phyloP scores from a whole-genome alignment of 2,113 vertebrate species.

The Heterotilapia buettikoferi region DNA sequence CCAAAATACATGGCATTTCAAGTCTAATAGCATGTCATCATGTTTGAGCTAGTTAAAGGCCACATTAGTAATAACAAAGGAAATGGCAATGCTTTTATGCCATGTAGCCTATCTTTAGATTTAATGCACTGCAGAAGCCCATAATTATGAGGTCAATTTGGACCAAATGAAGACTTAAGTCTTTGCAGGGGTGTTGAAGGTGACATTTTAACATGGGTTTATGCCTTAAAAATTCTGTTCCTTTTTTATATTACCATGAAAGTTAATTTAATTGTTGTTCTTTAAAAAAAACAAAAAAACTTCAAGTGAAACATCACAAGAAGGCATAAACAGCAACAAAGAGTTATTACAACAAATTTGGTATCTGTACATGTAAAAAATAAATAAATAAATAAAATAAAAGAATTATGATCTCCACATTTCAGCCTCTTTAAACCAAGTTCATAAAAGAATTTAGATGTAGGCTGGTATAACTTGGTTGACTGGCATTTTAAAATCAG shows the following conservation, averaged over 20 bases:
- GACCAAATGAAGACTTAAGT: neutral
- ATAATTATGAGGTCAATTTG: neutral
- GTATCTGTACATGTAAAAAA: neutral
- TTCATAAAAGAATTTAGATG: neutral
- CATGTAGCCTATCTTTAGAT: constrained; percentile 12
- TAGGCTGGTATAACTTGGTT: neutral
- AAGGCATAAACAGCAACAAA: neutral
- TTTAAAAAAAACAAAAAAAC: neutral
- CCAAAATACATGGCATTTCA: constrained; percentile 35
- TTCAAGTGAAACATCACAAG: neutral
- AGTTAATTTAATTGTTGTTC: neutral
- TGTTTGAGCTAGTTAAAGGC: constrained; percentile 9
- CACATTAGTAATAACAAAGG: constrained; percentile 3
- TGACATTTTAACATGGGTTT: neutral
- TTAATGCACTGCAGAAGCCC: neutral
- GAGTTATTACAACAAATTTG: neutral
- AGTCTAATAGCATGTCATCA: constrained; percentile 12
- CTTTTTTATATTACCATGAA: neutral
- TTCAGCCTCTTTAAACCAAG: neutral
- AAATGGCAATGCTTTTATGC: constrained; percentile 43
- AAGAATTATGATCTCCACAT: neutral
- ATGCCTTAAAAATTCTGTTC: neutral
- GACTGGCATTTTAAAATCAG: neutral
- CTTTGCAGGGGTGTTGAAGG: neutral
- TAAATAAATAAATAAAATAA: neutral